A percentile compares a stretch with the other conserved stretches of the same genome.
Conservation (phyloP, 2,888 invertebrate species). For the Eustalomyia histrio region DNA sequence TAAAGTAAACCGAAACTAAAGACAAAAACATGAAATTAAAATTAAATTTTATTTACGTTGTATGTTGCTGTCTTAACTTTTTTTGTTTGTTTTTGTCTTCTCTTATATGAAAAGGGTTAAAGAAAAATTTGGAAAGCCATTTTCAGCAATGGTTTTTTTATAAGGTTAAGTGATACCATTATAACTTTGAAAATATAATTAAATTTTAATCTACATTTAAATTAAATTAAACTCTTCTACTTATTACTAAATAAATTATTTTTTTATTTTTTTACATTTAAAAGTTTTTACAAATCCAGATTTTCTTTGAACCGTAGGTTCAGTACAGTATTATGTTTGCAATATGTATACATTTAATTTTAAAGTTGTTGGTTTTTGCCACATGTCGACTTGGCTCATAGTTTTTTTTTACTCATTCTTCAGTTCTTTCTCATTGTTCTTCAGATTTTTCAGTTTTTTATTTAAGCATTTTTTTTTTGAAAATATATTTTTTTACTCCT, state of each 20-base stretch:
- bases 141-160: too few species aligned
- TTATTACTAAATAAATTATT: too few species aligned
- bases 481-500: slow-evolving; percentile 19
- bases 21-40: slow-evolving; percentile 44
- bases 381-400: slow-evolving; percentile 59
- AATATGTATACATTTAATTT: slow-evolving; percentile 57
- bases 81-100: slow-evolving; percentile 10
- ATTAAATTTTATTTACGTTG: slow-evolving; percentile 51
- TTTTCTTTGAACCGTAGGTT: slow-evolving; percentile 14
- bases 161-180: too few species aligned
- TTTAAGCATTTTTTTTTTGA: neutral
- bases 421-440: slow-evolving; percentile 8
- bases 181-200: too few species aligned
- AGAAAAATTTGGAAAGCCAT: too few species aligned
- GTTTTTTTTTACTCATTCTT: slow-evolving; percentile 20
- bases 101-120: neutral
- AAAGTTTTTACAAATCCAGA: neutral
- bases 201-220: too few species aligned
- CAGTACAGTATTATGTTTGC: slow-evolving; percentile 23
- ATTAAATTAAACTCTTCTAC: too few species aligned
- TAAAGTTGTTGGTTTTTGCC: slow-evolving; percentile 58
- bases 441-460: slow-evolving; percentile 8
- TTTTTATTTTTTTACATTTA: too few species aligned
- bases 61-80: slow-evolving; percentile 3
- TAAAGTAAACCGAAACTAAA: slow-evolving; percentile 24